A percentile compares a stretch with the other conserved stretches of the same genome.
Evolutionary conservation across 2,797 vertebrate genomes (phyloP).

Genomic region (Coracias cyanogaster): DNA sequence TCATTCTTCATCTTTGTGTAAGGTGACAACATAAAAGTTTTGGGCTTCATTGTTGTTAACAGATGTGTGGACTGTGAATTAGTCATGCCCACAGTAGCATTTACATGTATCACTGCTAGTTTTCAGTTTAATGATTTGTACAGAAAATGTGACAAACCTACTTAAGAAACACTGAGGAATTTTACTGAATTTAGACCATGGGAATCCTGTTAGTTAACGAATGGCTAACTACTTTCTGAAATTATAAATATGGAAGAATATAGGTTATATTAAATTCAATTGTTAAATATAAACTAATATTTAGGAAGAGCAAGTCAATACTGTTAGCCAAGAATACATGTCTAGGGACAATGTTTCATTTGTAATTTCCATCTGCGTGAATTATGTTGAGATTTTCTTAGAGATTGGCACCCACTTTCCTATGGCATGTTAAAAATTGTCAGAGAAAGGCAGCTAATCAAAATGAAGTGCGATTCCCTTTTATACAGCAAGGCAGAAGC

Average conservation of each 20-base stretch:
- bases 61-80: slow-evolving; percentile 25
- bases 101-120: neutral
- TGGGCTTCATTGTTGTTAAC: neutral
- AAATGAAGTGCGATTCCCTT: slow-evolving; percentile 29
- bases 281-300: neutral
- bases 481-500: slow-evolving; percentile 2
- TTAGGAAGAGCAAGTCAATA: neutral
- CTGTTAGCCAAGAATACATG: neutral
- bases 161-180: slow-evolving; percentile 30
- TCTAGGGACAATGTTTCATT: neutral
- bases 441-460: slow-evolving; percentile 6
- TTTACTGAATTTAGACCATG: slow-evolving; percentile 14
- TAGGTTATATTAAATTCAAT: neutral
- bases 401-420: neutral
- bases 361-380: neutral
- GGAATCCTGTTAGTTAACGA: neutral
- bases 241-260: neutral
- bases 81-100: slow-evolving; percentile 11
- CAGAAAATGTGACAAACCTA: slow-evolving; percentile 16
- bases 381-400: neutral
- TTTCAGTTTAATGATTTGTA: slow-evolving; percentile 8
- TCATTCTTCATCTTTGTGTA: neutral
- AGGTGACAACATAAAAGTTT: neutral
- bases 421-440: slow-evolving; percentile 2
- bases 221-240: slow-evolving; percentile 12